Evolutionary conservation across 2,113 vertebrate genomes (phyloP).

Genomic region (Corythornis madagascariensis): DNA sequence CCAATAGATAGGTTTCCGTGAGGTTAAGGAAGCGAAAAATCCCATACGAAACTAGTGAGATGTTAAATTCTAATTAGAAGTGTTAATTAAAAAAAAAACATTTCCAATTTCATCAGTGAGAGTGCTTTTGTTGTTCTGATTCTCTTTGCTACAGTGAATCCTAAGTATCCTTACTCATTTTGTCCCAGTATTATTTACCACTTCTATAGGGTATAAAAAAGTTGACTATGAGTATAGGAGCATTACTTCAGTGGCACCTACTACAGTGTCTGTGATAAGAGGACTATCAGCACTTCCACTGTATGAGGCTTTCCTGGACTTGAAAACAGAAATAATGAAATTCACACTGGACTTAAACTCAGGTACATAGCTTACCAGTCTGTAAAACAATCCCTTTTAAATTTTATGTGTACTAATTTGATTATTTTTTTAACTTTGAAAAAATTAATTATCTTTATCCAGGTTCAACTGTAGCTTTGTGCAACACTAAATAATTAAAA

Average conservation of each 20-base stretch:
- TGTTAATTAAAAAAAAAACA: slow-evolving; percentile 87
- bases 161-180: slow-evolving; percentile 79
- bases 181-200: slow-evolving; percentile 75
- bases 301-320: neutral
- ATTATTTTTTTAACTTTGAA: neutral
- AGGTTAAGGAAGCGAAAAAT: slow-evolving; percentile 85
- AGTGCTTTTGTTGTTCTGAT: slow-evolving; percentile 80
- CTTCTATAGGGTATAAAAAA: slow-evolving; percentile 66
- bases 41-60: slow-evolving; percentile 85
- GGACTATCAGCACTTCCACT: neutral
- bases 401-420: neutral
- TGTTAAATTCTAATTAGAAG: slow-evolving; percentile 88
- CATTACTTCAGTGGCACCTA: slow-evolving; percentile 31
- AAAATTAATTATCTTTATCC: neutral
- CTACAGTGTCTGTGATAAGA: slow-evolving; percentile 21
- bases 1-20: slow-evolving; percentile 85
- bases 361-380: neutral
- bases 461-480: neutral
- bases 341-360: neutral
- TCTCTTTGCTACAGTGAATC: slow-evolving; percentile 82
- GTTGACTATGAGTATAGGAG: slow-evolving; percentile 37
- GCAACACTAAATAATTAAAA: neutral
- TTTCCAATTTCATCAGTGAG: slow-evolving; percentile 85
- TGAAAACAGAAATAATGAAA: slow-evolving; percentile 6
- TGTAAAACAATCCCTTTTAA: neutral